Conservation (phyloP, 2,888 invertebrate genomes). For the Venusia cambrica region DNA sequence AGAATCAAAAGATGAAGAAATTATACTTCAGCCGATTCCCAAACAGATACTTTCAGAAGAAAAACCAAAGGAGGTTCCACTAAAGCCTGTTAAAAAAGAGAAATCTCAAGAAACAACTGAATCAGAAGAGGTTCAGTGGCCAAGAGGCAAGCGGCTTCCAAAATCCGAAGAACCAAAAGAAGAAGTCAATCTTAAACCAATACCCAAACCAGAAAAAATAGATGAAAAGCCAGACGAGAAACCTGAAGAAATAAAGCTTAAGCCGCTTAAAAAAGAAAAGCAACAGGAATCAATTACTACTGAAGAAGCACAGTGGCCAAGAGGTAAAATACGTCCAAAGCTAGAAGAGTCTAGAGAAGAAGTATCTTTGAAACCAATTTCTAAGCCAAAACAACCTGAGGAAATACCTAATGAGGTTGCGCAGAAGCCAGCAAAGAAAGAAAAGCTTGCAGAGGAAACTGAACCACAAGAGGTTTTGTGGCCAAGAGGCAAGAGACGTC, state of each 20-base stretch:
- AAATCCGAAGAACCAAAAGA: slow-evolving; percentile 52
- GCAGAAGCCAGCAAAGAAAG: slow-evolving; percentile 41
- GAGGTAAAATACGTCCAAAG: slow-evolving; percentile 34
- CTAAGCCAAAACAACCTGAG: slow-evolving; percentile 40
- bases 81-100: slow-evolving; percentile 49
- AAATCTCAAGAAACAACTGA: slow-evolving; percentile 58
- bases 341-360: slow-evolving; percentile 48
- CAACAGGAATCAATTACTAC: slow-evolving; percentile 56
- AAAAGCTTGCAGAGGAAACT: slow-evolving; percentile 38
- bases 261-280: slow-evolving; percentile 48
- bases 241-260: slow-evolving; percentile 51
- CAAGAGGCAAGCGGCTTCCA: slow-evolving; percentile 34
- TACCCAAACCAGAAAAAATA: slow-evolving; percentile 41
- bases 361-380: slow-evolving; percentile 41
- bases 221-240: slow-evolving; percentile 54
- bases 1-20: slow-evolving; percentile 46
- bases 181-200: slow-evolving; percentile 47
- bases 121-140: slow-evolving; percentile 40
- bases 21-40: slow-evolving; percentile 49
- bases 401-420: slow-evolving; percentile 44
- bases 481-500: too few relatives aligned
- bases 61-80: slow-evolving; percentile 25
- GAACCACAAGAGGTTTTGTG: slow-evolving; percentile 44
- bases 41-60: slow-evolving; percentile 31
- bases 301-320: slow-evolving; percentile 41